These are phyloP conservation scores for Platyrinchus mystaceus DNA, from an alignment of 2,797 vertebrate species.

Conservation along the genomic window DNA sequence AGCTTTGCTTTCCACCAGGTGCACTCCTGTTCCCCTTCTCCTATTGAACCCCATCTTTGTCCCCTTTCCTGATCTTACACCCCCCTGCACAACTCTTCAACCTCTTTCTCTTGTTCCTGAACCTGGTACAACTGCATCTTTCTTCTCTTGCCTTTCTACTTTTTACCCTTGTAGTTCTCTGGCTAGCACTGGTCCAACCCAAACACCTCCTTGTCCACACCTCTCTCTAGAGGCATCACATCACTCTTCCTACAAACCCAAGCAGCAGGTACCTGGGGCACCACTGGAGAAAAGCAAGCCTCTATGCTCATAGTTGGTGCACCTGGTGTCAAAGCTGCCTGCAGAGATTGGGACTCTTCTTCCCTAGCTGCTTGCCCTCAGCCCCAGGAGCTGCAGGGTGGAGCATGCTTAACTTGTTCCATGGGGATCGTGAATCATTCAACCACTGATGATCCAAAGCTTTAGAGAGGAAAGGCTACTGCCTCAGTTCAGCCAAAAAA, in stretches of 20 bases:
- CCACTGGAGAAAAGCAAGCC: neutral
- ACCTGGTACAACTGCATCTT: neutral
- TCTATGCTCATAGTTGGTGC: accelerated
- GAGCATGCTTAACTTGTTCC: neutral
- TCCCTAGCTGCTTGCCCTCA: neutral
- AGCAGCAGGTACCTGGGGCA: neutral
- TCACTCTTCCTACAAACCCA: neutral
- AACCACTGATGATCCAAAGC: neutral
- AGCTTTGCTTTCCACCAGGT: neutral
- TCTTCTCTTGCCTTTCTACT: neutral
- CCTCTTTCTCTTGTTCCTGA: neutral
- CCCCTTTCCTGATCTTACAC: neutral
- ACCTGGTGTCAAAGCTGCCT: neutral
- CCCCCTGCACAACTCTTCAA: neutral
- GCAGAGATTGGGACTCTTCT: neutral
- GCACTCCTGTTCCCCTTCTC: neutral
- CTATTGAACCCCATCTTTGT: neutral
- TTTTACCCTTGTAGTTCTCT: neutral
- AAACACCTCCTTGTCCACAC: neutral
- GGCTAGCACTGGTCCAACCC: neutral
- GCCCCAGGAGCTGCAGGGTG: neutral
- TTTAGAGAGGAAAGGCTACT: neutral
- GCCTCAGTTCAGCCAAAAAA: neutral
- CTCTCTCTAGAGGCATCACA: neutral
- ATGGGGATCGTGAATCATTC: neutral